Conservation (phyloP, 2,888 invertebrate genomes). For the Dascillus cervinus region DNA sequence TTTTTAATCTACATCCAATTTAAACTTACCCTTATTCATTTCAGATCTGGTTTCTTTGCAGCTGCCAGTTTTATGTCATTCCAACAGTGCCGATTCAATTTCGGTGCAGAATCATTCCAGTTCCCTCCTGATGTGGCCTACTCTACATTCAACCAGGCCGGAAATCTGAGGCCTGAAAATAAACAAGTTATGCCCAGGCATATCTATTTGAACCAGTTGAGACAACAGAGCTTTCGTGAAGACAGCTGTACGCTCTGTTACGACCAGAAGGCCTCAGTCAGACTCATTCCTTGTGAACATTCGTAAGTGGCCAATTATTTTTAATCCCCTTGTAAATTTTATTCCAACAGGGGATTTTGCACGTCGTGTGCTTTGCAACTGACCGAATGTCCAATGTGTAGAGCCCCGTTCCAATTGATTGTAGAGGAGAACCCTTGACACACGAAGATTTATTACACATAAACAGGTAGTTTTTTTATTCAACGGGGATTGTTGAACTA, state of each 20-base stretch:
- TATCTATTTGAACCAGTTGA: constrained; percentile 65
- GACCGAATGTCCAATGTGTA: constrained; percentile 82
- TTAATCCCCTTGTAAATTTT: background rate
- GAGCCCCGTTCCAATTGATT: constrained; percentile 54
- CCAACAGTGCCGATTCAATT: constrained; percentile 91
- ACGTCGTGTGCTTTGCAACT: constrained; percentile 67
- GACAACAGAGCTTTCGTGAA: constrained; percentile 67
- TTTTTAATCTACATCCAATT: background rate
- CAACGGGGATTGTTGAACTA: too few relatives aligned
- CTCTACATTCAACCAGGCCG: constrained; percentile 70
- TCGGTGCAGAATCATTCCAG: constrained; percentile 72
- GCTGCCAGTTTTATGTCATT: constrained; percentile 96
- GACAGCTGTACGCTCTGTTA: constrained; percentile 85
- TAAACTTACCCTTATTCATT: constrained; percentile 19
- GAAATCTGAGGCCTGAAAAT: constrained; percentile 65
- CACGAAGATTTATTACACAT: too few relatives aligned
- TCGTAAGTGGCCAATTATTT: constrained; percentile 64
- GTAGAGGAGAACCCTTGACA: constrained; percentile 44
- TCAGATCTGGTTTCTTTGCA: constrained; percentile 81
- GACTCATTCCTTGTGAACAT: constrained; percentile 76
- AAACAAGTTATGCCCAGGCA: constrained; percentile 76
- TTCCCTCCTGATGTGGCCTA: constrained; percentile 66
- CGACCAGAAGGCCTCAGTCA: constrained; percentile 67
- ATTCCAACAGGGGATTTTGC: constrained; percentile 71
- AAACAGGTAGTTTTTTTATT: too few relatives aligned